Base-by-base conservation (phyloP, 2,113 vertebrate species). In the Nicator chloris region DNA sequence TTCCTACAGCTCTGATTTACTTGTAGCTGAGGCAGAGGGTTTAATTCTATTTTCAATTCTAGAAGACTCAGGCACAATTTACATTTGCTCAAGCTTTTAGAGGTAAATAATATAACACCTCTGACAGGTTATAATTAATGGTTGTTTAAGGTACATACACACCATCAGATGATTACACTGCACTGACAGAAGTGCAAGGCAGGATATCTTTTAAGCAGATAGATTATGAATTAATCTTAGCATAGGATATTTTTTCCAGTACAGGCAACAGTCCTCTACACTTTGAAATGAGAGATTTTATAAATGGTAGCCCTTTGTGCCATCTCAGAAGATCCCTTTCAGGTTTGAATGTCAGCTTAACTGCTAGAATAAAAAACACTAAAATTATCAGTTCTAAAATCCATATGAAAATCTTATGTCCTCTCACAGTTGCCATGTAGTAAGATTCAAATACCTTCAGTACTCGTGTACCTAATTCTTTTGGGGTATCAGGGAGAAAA, bases 61-160 rank as follows among this genome's bases (percentile, higher is more conserved):
- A 72, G 81, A 94, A 85, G 77, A 92, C 64, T 92, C 4, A 3
- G 64, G n/a, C 66, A 57, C 39, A 91, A 90, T 93, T 96, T 81
- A 77, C 75, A 82, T 89, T 79, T 93, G 82, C 76, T 93, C 71
- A 90, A 88, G 86, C 94, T 95, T 97, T 94, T 77, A 82, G 30
- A 94, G 61, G 93, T 89, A 96, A 97, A 96, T 96, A 97, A 96
- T 88, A 72, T 92, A 95, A 96, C 64, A 96, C 39, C 65, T 75
- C 45, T 87, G 66, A 73, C 79, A 97, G 77, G 94, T 94, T 96
- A 95, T 91, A 95, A 97, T 95, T 97, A 97, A 96, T 95, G 95
- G 90, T 65, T 91, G 85, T 94, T 81, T 73, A 83, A 96, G 71
- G 85, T 80, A 86, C 27, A 60, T 28, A 51, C 27, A 56, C 69